phyloP scores from a whole-genome alignment of 2,113 vertebrate genomes.

The Tetrao urogallus region DNA sequence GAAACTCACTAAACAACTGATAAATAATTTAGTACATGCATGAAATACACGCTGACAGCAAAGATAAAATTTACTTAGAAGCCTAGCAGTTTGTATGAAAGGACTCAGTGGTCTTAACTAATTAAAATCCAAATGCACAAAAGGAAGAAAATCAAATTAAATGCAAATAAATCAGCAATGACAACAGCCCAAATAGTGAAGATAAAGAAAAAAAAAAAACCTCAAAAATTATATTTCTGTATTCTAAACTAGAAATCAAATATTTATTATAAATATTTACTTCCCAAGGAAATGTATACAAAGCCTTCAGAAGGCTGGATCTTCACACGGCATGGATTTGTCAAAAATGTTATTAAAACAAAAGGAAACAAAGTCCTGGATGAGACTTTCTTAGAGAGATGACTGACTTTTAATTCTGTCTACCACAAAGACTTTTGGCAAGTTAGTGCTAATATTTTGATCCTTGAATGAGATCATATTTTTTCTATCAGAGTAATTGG shows the following conservation, averaged over 20 bases:
- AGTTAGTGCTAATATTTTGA: not conserved
- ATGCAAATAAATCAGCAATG: not conserved
- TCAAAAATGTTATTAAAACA: not conserved
- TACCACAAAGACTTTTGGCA: not conserved
- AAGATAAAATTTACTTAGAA: not conserved
- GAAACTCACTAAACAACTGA: not conserved
- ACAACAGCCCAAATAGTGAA: not conserved
- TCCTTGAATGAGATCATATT: conserved; percentile 1
- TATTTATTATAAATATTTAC: not conserved
- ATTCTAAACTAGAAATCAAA: not conserved
- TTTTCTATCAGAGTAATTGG: not conserved
- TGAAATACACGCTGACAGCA: not conserved
- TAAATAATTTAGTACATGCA: not conserved
- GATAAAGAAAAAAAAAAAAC: not conserved
- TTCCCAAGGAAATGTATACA: not conserved
- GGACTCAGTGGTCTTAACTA: not conserved
- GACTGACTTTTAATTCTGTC: not conserved
- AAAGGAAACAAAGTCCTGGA: not conserved
- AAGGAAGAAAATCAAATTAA: not conserved
- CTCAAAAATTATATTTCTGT: not conserved
- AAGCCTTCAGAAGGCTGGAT: not conserved
- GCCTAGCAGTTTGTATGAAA: not conserved
- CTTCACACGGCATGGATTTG: not conserved
- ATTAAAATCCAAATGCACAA: not conserved
- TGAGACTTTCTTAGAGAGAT: not conserved